These are phyloP conservation scores for Euwallacea similis DNA, from an alignment of 1,140 invertebrate species.

Conservation along the genomic window DNA sequence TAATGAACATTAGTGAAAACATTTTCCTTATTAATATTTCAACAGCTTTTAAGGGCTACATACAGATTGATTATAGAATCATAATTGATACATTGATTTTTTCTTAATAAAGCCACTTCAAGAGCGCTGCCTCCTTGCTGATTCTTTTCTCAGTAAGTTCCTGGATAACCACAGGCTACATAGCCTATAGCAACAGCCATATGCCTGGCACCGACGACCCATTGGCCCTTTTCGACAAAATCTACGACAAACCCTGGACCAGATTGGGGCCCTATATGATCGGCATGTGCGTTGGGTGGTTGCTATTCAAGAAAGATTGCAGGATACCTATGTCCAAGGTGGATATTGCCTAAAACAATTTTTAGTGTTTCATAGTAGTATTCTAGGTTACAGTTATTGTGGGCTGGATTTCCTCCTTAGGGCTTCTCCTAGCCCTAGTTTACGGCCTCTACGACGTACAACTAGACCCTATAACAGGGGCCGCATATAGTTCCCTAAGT, in stretches of 20 bases:
- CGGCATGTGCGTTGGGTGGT: conserved; percentile 81
- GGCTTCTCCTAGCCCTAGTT: conserved; percentile 68
- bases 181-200: conserved; percentile 77
- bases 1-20: too few species aligned
- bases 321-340: conserved; percentile 75
- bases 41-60: too few species aligned
- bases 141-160: conserved; percentile 71
- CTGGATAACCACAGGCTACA: conserved; percentile 76
- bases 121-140: conserved; percentile 65
- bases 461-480: conserved; percentile 67
- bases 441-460: conserved; percentile 76
- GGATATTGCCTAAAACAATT: conserved; percentile 27
- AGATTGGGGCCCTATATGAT: conserved; percentile 78
- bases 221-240: conserved; percentile 80
- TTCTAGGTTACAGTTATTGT: conserved; percentile 64
- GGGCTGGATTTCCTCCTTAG: conserved; percentile 69
- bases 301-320: conserved; percentile 79
- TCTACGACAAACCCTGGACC: conserved; percentile 87
- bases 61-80: not conserved
- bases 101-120: conserved; percentile 65
- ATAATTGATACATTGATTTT: not conserved
- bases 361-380: not conserved
- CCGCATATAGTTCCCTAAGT: conserved; percentile 80
- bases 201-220: conserved; percentile 79
- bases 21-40: too few species aligned